phyloP scores from a whole-genome alignment of 2,797 vertebrate genomes.

The Delichon dasypus region DNA sequence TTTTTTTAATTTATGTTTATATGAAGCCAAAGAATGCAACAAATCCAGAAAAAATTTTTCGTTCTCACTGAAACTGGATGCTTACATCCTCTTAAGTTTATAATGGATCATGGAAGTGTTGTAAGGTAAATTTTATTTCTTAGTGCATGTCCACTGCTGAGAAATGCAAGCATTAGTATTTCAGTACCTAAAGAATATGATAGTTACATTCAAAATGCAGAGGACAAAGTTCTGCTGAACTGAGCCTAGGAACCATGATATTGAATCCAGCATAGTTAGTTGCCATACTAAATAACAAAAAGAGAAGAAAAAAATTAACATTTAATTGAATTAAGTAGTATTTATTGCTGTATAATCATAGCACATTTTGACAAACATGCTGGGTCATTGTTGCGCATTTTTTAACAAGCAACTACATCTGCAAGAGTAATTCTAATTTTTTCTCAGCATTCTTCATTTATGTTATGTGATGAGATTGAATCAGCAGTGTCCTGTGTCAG shows the following conservation, averaged over 20 bases:
- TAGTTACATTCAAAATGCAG: slow-evolving; percentile 16
- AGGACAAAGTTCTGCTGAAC: slow-evolving; percentile 72
- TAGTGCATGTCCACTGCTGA: background rate
- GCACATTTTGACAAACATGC: slow-evolving; percentile 16
- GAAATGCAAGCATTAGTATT: background rate
- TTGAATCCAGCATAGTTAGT: background rate
- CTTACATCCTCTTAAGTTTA: background rate
- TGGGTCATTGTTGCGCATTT: background rate
- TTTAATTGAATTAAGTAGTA: slow-evolving; percentile 8
- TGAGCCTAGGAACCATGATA: slow-evolving; percentile 38
- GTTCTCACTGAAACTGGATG: background rate
- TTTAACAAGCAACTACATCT: slow-evolving; percentile 26
- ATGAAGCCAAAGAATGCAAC: slow-evolving; percentile 66
- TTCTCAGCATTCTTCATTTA: background rate
- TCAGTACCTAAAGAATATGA: background rate
- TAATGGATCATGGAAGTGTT: background rate
- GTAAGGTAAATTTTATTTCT: background rate
- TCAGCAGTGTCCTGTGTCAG: background rate
- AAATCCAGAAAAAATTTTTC: background rate
- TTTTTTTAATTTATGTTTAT: slow-evolving; percentile 64
- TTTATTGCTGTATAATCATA: slow-evolving; percentile 58
- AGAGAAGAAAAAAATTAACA: background rate
- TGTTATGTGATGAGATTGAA: background rate
- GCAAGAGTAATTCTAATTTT: background rate
- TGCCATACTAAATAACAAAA: background rate